Conservation (phyloP, 2,797 vertebrate species). For the Sternarchorhynchus goeldii region DNA sequence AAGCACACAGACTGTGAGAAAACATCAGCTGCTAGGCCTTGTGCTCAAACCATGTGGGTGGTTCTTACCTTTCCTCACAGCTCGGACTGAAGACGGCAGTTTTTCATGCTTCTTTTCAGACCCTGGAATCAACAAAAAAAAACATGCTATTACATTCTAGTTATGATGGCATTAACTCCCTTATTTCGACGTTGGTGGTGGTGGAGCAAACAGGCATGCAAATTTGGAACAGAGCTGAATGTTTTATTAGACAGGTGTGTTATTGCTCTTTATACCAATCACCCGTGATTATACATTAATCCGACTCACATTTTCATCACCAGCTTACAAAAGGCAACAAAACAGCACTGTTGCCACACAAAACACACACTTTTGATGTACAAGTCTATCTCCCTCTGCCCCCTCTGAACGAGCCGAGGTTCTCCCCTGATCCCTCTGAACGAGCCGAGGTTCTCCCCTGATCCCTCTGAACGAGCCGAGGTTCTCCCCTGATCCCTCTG, state of each 20-base stretch:
- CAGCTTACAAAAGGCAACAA: not conserved
- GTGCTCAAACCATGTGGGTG: constrained; percentile 14
- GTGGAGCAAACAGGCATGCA: not conserved
- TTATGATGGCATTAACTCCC: not conserved
- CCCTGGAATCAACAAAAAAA: constrained; percentile 74
- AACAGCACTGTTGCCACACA: not conserved
- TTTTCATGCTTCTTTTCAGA: constrained; percentile 98
- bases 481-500: too few species aligned
- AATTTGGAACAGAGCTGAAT: too few species aligned
- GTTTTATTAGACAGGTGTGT: too few species aligned
- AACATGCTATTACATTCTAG: not conserved
- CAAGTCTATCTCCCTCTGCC: not conserved
- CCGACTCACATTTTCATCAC: not conserved
- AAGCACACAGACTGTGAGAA: not conserved
- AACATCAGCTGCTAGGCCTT: not conserved
- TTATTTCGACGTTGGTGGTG: not conserved
- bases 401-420: not conserved
- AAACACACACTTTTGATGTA: not conserved
- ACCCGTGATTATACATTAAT: too few species aligned
- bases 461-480: too few species aligned
- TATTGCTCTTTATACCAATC: too few species aligned
- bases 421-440: not conserved
- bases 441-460: too few species aligned
- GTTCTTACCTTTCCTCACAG: constrained; percentile 91
- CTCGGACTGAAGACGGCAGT: constrained; percentile 97